Evolutionary conservation across 2,113 vertebrate species (phyloP).

Genomic region (Sorex araneus): DNA sequence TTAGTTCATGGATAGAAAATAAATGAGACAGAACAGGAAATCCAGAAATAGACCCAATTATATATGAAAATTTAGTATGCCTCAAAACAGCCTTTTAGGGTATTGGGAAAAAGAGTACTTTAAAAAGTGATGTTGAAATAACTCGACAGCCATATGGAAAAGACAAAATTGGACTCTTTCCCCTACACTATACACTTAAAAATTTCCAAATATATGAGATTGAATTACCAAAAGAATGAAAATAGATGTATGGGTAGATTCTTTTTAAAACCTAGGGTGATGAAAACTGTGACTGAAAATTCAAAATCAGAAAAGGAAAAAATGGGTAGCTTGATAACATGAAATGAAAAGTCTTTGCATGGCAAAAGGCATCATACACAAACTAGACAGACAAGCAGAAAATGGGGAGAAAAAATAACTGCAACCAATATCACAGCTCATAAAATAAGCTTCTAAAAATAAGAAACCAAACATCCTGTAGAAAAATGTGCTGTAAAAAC

Average conservation of each 20-base stretch:
- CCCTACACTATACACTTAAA: background rate
- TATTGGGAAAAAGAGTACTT: slow-evolving; percentile 11
- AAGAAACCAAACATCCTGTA: background rate
- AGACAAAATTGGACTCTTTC: slow-evolving; percentile 42
- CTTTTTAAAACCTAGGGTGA: slow-evolving; percentile 37
- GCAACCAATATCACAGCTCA: background rate
- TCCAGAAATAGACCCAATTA: slow-evolving; percentile 39
- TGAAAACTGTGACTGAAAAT: slow-evolving; percentile 32
- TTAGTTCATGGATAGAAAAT: slow-evolving; percentile 23
- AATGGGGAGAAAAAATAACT: slow-evolving; percentile 20
- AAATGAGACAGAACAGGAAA: slow-evolving; percentile 48
- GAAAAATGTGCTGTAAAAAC: slow-evolving; percentile 14
- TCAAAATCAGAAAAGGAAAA: slow-evolving; percentile 45
- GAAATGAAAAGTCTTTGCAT: slow-evolving; percentile 55
- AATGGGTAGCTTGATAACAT: slow-evolving; percentile 35
- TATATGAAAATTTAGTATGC: slow-evolving; percentile 44
- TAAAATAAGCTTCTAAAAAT: slow-evolving; percentile 52
- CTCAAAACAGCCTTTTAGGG: slow-evolving; percentile 55
- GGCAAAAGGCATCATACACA: background rate
- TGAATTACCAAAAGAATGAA: slow-evolving; percentile 48
- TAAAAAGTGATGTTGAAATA: slow-evolving; percentile 17
- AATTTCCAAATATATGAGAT: slow-evolving; percentile 45
- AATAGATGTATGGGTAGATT: slow-evolving; percentile 32
- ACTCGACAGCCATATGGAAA: slow-evolving; percentile 48
- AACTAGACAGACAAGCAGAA: slow-evolving; percentile 43